Evolutionary conservation across 1,140 invertebrate species (phyloP).

Genomic region (Micrasema longulum): DNA sequence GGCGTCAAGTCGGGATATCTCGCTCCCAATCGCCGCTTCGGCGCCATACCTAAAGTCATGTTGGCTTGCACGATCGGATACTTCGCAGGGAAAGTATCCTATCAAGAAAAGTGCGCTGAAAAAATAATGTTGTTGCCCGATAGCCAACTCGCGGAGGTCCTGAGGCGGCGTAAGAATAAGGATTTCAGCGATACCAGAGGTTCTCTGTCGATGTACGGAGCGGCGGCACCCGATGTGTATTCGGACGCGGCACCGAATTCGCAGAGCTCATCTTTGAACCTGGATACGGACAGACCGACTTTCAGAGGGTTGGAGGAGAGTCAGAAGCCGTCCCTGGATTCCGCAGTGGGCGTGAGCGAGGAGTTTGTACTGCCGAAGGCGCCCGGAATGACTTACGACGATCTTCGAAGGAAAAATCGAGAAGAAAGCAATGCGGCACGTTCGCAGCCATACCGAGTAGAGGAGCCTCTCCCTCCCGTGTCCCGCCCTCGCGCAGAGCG

Average conservation of each 20-base stretch:
- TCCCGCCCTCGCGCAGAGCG: constrained; percentile 7
- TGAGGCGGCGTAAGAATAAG: constrained; percentile 20
- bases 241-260: constrained; percentile 2
- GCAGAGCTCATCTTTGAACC: constrained; percentile 56
- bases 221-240: constrained; percentile 34
- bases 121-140: constrained; percentile 75
- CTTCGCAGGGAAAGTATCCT: constrained; percentile 77
- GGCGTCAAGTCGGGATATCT: constrained; percentile 67
- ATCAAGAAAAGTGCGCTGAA: constrained; percentile 74
- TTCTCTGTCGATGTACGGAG: constrained; percentile 22
- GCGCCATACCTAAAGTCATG: constrained; percentile 71
- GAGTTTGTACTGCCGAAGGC: constrained; percentile 42
- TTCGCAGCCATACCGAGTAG: constrained; percentile 30
- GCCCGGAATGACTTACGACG: constrained; percentile 68
- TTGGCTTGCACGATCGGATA: constrained; percentile 71
- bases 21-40: constrained; percentile 66
- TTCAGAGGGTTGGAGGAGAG: constrained; percentile 65
- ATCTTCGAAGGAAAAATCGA: constrained; percentile 70
- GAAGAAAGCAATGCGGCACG: constrained; percentile 59
- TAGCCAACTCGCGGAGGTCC: constrained; percentile 25
- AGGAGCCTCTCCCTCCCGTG: neutral
- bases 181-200: neutral
- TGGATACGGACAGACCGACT: constrained; percentile 64
- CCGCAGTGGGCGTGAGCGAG: neutral
- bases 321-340: constrained; percentile 10